Evolutionary conservation across 1,140 invertebrate species (phyloP).

Genomic region (Acromyrmex charruanus): DNA sequence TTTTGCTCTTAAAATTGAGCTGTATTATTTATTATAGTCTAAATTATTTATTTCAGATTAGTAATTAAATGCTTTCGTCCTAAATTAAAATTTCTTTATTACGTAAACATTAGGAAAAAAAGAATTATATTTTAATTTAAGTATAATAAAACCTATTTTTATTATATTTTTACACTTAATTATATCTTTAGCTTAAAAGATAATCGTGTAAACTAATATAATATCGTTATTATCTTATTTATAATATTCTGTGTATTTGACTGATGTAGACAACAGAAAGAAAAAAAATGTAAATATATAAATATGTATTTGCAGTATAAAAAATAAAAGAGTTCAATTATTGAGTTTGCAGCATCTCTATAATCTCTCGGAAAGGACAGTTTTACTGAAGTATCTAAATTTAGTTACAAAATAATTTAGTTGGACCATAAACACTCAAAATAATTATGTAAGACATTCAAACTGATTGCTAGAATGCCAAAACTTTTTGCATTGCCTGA

Average conservation of each 20-base stretch:
- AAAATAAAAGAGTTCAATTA: not conserved
- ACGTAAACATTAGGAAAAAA: too few relatives aligned
- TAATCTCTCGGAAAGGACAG: too few relatives aligned
- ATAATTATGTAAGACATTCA: too few relatives aligned
- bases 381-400: too few relatives aligned
- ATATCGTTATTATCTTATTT: not conserved
- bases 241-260: not conserved
- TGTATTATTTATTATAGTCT: not conserved
- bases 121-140: not conserved
- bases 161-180: not conserved
- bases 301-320: not conserved
- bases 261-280: not conserved
- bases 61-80: not conserved
- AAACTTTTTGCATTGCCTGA: too few relatives aligned
- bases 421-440: too few relatives aligned
- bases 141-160: not conserved
- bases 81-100: not conserved
- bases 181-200: not conserved
- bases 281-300: not conserved
- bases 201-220: not conserved
- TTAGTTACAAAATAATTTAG: too few relatives aligned
- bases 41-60: not conserved
- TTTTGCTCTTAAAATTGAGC: not conserved
- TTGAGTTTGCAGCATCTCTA: not conserved
- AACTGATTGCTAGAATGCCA: too few relatives aligned